Conservation (phyloP, 1,140 invertebrate genomes). For the Pinna nobilis region DNA sequence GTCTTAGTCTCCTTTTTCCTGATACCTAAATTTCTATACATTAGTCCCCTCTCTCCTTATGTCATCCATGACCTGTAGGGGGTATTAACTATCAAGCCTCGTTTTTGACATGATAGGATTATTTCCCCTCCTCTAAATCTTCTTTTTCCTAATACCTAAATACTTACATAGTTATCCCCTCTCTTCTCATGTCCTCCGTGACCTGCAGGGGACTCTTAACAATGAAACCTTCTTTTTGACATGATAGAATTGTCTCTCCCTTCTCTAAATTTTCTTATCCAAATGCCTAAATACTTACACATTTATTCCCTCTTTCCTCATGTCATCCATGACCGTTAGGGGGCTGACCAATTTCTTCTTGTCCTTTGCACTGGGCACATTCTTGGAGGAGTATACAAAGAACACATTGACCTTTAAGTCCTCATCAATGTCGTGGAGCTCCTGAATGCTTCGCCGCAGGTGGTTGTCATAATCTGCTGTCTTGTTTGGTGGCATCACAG, state of each 20-base stretch:
- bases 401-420: constrained; percentile 56
- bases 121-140: too few species aligned
- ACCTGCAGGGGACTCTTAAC: too few species aligned
- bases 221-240: too few species aligned
- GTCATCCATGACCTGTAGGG: too few species aligned
- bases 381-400: constrained; percentile 59
- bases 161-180: neutral
- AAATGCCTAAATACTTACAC: constrained; percentile 60
- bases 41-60: too few species aligned
- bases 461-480: constrained; percentile 68
- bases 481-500: constrained; percentile 68
- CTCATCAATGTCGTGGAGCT: constrained; percentile 62
- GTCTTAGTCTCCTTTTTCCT: too few species aligned
- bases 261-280: neutral
- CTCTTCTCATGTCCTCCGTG: neutral
- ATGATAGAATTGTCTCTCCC: neutral
- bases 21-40: too few species aligned
- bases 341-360: constrained; percentile 59
- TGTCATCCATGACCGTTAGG: constrained; percentile 53
- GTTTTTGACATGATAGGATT: too few species aligned
- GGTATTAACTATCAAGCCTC: too few species aligned
- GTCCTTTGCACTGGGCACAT: constrained; percentile 53
- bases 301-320: constrained; percentile 52
- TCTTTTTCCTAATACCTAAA: neutral
- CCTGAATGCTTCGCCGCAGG: constrained; percentile 61